Evolutionary conservation across 2,888 invertebrate species (phyloP).

Genomic region (Griposia aprilina): DNA sequence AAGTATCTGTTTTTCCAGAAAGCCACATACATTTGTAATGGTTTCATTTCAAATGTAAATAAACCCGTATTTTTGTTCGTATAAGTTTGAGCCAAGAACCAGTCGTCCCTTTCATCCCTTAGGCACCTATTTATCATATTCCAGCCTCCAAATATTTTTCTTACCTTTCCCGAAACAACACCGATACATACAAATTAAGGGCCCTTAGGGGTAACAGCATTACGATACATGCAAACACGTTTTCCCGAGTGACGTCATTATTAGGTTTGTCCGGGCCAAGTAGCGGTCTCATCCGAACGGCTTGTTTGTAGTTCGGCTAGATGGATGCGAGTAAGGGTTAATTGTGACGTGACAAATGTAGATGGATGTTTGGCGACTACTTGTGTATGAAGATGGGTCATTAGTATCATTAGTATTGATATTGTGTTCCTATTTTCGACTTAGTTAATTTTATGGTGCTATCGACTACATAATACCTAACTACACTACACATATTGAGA

Average conservation of each 20-base stretch:
- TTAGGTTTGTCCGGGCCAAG: slow-evolving; percentile 40
- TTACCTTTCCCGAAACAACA: slow-evolving; percentile 42
- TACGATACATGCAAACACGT: slow-evolving; percentile 47
- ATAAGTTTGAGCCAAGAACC: slow-evolving; percentile 16
- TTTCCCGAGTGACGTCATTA: slow-evolving; percentile 42
- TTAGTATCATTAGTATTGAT: neutral
- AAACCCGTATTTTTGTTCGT: slow-evolving; percentile 36
- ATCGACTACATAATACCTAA: too few species aligned
- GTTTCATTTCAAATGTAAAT: slow-evolving; percentile 33
- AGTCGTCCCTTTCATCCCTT: slow-evolving; percentile 38
- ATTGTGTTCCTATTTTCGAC: too few species aligned
- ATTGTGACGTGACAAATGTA: slow-evolving; percentile 6
- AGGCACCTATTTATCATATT: slow-evolving; percentile 54
- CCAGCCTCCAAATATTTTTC: slow-evolving; percentile 49
- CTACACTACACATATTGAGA: too few species aligned
- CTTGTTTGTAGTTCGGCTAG: slow-evolving; percentile 27
- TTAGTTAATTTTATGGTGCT: too few species aligned
- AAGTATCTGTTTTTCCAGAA: neutral
- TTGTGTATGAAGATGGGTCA: neutral
- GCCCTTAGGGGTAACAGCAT: slow-evolving; percentile 27
- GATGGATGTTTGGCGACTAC: neutral
- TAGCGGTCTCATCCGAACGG: slow-evolving; percentile 2
- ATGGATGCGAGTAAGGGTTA: neutral
- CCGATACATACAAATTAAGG: slow-evolving; percentile 56
- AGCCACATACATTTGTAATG: neutral